These are phyloP conservation scores for Machimus rusticus DNA, from an alignment of 2,888 invertebrate species.

Conservation along the genomic window DNA sequence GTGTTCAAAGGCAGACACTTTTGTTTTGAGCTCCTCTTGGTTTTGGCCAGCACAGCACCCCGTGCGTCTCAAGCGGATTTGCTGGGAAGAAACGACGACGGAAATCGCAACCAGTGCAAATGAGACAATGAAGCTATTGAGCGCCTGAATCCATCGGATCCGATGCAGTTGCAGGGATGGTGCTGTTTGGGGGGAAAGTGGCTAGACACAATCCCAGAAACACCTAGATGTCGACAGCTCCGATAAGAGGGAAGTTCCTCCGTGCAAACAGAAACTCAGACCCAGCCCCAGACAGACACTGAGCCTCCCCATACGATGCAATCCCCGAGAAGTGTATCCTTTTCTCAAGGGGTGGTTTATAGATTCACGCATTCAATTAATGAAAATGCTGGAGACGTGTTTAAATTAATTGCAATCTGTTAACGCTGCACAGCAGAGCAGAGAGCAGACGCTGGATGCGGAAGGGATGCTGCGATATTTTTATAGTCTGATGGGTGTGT, in stretches of 20 bases:
- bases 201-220: not conserved
- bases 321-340: not conserved
- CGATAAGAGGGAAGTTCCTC: not conserved
- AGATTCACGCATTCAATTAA: constrained; percentile 30
- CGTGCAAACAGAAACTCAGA: not conserved
- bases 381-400: constrained; percentile 1
- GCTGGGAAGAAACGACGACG: not conserved
- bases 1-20: constrained; percentile 42
- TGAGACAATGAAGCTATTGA: constrained; percentile 37
- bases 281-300: not conserved
- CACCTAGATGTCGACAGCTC: not conserved
- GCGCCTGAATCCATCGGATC: constrained; percentile 7
- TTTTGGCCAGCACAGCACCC: not conserved
- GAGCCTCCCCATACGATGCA: not conserved
- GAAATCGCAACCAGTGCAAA: constrained; percentile 22
- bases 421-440: not conserved
- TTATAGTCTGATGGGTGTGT: not conserved
- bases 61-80: not conserved
- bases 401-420: constrained; percentile 28
- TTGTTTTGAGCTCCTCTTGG: constrained; percentile 6
- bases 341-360: constrained; percentile 2
- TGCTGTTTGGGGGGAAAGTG: not conserved
- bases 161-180: not conserved
- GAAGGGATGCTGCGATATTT: not conserved
- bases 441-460: not conserved